Evolutionary conservation across 2,888 invertebrate genomes (phyloP), one percentile per base, ranked within the genome.

Genomic region (Heliconius charithonia): DNA sequence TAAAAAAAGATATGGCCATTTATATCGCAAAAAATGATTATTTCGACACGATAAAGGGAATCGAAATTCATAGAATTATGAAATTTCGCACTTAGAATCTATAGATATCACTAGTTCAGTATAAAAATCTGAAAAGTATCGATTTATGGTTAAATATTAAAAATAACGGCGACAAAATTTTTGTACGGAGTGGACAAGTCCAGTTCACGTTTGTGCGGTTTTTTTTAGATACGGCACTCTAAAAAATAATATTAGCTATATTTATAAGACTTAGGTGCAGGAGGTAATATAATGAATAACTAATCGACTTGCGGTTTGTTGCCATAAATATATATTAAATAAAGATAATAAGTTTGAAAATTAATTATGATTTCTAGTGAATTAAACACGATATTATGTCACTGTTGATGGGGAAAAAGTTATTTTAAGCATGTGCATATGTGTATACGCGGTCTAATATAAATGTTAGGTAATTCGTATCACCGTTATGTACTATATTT

Each of bases 351-450:
- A 37, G 13, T 13, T 22, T 37, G 2, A 41, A 67, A 2, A 67
- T 41, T 67, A 25, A 67, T 45, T 69, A 45, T 25, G 25, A 69
- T 69, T 69, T 69, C n/a, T 25, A 69, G 69, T 25, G 25, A 69
- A 37, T 19, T 25, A 69, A 41, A 7, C 41, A 67, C 13, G 37
- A 37, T 19, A 67, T 67, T 67, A 67, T 67, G 69, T 25, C 69
- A 69, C 16, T 25, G 69, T 25, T 69, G 69, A 41, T 69, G 25
- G 41, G 69, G 69, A 69, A 69, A 69, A 69, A 37, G 37, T n/a
- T 63, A 63, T 27, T 63, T 63, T 63, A 25, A 63, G 25, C 59
- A n/a, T 59, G 59, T 27, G 3, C 63, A 63, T 27, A 63, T 27
- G 25, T 25, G 63, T 16, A 27, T 63, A 27, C 27, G 27, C 12